Percentiles rank a stretch among this genome's conserved stretches.
phyloP scores from a whole-genome alignment of 2,113 vertebrate species.

The Melanerpes aurifrons region DNA sequence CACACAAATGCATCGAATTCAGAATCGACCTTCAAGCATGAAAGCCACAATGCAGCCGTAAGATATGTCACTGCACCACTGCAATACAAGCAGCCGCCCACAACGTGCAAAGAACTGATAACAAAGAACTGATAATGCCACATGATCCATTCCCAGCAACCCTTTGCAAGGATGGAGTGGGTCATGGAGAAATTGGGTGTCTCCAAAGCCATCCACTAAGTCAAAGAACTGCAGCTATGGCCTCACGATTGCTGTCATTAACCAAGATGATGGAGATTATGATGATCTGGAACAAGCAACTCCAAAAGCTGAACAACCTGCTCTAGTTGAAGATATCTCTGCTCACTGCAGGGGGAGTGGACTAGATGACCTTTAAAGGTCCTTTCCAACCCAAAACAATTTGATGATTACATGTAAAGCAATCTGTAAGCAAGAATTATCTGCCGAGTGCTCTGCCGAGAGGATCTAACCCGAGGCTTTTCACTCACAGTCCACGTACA shows the following conservation, averaged over 20 bases:
- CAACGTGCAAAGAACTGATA: background rate
- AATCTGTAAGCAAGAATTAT: background rate
- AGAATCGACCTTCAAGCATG: background rate
- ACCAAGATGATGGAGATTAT: background rate
- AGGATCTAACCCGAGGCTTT: background rate
- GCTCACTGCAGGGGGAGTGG: background rate
- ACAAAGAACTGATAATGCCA: background rate
- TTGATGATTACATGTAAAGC: background rate
- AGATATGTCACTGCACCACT: background rate
- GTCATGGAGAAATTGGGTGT: background rate
- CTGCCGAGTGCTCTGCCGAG: background rate
- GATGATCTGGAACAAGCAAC: background rate
- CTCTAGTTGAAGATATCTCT: background rate
- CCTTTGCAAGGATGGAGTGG: background rate
- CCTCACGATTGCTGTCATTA: rapidly evolving
- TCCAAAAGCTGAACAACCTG: background rate
- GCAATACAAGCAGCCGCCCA: background rate
- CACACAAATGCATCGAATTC: background rate
- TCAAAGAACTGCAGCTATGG: background rate
- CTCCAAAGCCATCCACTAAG: background rate
- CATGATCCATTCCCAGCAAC: rapidly evolving
- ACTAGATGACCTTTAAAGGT: background rate
- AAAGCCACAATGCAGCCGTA: background rate
- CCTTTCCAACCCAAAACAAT: background rate
- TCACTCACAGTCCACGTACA: background rate